Base-by-base conservation (phyloP, 2,797 vertebrate genomes). In the Sciurus vulgaris region DNA sequence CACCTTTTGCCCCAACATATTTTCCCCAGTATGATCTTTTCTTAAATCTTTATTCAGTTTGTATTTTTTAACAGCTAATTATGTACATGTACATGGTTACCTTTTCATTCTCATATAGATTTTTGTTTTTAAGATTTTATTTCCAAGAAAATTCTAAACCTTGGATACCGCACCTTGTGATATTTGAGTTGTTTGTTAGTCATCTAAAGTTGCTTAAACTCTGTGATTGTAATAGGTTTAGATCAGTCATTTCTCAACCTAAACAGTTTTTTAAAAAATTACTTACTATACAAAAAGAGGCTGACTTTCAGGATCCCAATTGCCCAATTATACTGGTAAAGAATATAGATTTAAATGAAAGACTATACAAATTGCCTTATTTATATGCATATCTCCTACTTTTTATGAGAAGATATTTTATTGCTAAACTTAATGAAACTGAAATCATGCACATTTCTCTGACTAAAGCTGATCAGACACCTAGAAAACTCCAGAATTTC, bases 101-200 rank as follows among this genome's bases (percentile, higher is more conserved):
- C 69, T 79, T 73, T 82, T 12, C 4, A 84, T 79, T 78, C 20
- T 76, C 70, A 0, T 41, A 59, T 26, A 67, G 18, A 7, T 86
- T 95, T 90, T 91, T 67, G 22, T 33, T 91, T 85, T 91, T n/a
- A 85, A 81, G 56, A 79, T 51, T 85, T 84, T 79, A 49, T 90
- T 95, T 97, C 85, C 26, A 87, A 77, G 33, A 91, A 95, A 85
- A 77, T 70, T 15, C 47, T 51, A 47, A 26, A 65, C 81, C 26
- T 38, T 59, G 4, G 14, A 70, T 3, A 54, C 85, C 15, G n/a
- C 35, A 91, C 3, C n/a, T 70, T 92, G 2, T 63, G 84, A 76
- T 91, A 81, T 49, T 88, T 91, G 6, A 41, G 26, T 26, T 63
- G 15, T 78, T 82, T 15, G 26, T 78, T 86, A 84, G 49, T 85